Evolutionary conservation across 1,140 invertebrate species (phyloP).

Genomic region (Camponotus floridanus): DNA sequence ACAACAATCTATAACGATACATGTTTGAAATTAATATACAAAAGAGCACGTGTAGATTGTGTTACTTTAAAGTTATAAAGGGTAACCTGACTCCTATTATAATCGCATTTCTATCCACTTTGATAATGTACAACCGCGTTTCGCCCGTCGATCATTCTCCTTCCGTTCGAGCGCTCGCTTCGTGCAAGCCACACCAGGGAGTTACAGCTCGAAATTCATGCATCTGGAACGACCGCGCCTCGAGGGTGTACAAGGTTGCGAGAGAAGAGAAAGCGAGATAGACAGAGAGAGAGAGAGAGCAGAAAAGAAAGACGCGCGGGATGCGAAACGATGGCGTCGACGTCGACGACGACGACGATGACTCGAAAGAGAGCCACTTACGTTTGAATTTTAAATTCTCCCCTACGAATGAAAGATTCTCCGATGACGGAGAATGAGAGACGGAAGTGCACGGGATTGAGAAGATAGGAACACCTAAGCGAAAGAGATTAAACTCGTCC

Average conservation of each 20-base stretch:
- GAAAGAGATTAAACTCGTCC: conserved; percentile 73
- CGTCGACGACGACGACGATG: conserved; percentile 66
- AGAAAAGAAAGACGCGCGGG: conserved; percentile 67
- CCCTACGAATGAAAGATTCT: conserved; percentile 74
- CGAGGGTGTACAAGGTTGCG: conserved; percentile 64
- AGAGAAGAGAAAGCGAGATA: conserved; percentile 7
- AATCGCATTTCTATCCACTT: conserved; percentile 55
- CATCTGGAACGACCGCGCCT: conserved; percentile 74
- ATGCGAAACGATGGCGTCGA: conserved; percentile 64
- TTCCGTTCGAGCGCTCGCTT: conserved; percentile 56
- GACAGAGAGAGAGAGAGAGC: conserved; percentile 12
- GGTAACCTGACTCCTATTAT: conserved; percentile 44
- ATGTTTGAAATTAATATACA: conserved; percentile 55
- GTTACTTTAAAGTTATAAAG: conserved; percentile 52
- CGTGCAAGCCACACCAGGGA: conserved; percentile 46
- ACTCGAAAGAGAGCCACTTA: conserved; percentile 73
- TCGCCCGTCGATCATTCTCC: conserved; percentile 58
- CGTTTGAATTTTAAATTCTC: conserved; percentile 77
- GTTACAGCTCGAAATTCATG: conserved; percentile 73
- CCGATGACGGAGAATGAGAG: conserved; percentile 60
- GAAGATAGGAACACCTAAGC: conserved; percentile 64
- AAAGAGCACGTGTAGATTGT: conserved; percentile 33
- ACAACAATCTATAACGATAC: neutral
- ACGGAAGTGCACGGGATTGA: neutral
- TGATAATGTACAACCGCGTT: conserved; percentile 60